phyloP scores from a whole-genome alignment of 2,888 invertebrate genomes.

The Heliconius sara region DNA sequence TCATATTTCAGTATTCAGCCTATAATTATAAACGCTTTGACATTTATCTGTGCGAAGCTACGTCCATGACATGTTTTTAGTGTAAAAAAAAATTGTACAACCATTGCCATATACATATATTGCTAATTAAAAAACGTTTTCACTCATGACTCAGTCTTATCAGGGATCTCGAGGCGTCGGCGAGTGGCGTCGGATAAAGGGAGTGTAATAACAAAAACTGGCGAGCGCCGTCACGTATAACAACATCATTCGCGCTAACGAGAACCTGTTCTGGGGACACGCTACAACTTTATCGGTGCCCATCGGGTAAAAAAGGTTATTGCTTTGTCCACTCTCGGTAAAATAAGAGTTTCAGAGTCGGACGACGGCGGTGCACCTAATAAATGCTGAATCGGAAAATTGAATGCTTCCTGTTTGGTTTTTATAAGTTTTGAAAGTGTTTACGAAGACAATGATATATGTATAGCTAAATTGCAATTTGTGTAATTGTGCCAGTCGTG shows the following conservation, averaged over 20 bases:
- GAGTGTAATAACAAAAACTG: conserved; percentile 62
- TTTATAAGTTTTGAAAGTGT: conserved; percentile 11
- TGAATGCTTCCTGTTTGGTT: conserved; percentile 15
- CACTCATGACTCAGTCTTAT: conserved; percentile 43
- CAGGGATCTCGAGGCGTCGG: conserved; percentile 49
- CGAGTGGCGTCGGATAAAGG: conserved; percentile 49
- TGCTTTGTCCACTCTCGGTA: conserved; percentile 35
- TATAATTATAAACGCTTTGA: not conserved
- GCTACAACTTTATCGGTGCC: conserved; percentile 49
- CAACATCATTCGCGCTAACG: conserved; percentile 81
- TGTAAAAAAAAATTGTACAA: conserved; percentile 10
- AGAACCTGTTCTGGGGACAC: conserved; percentile 62
- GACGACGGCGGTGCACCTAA: conserved; percentile 19
- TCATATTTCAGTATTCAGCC: not conserved
- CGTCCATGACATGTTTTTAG: conserved; percentile 10
- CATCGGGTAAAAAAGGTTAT: conserved; percentile 46
- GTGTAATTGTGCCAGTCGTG: no score
- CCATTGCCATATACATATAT: conserved; percentile 24
- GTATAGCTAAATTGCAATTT: not conserved
- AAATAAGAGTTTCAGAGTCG: conserved; percentile 22
- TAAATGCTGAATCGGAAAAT: conserved; percentile 26
- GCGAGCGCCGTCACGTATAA: conserved; percentile 72
- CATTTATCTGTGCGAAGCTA: not conserved
- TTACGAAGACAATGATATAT: not conserved
- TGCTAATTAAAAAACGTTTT: conserved; percentile 43